phyloP scores from a whole-genome alignment of 2,888 invertebrate genomes.

The Cataglyphis cursor region DNA sequence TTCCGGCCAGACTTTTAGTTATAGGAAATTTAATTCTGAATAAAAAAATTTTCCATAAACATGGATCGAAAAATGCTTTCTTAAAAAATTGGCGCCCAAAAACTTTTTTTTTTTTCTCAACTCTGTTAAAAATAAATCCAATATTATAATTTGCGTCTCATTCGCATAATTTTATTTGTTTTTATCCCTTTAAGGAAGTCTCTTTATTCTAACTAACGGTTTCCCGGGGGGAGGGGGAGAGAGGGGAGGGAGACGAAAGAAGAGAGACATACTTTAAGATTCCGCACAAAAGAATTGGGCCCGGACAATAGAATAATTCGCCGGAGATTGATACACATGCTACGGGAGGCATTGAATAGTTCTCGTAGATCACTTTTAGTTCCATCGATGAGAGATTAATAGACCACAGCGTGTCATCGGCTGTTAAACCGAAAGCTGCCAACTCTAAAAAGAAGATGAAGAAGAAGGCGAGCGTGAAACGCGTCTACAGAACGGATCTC shows the following conservation, averaged over 20 bases:
- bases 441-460: slow-evolving; percentile 42
- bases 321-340: slow-evolving; percentile 38
- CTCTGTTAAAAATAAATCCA: neutral
- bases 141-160: neutral
- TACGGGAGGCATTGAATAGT: slow-evolving; percentile 25
- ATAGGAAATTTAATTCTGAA: too few relatives aligned
- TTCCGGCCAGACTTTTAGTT: too few relatives aligned
- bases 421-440: slow-evolving; percentile 27
- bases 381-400: slow-evolving; percentile 47
- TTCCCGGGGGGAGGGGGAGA: neutral
- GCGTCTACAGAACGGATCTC: slow-evolving; percentile 64
- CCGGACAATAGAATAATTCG: slow-evolving; percentile 6
- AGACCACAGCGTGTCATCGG: slow-evolving; percentile 46
- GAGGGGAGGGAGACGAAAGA: neutral
- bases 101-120: neutral
- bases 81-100: too few relatives aligned
- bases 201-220: neutral
- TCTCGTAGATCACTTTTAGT: slow-evolving; percentile 15
- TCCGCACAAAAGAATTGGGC: slow-evolving; percentile 9
- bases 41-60: too few relatives aligned
- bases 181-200: neutral
- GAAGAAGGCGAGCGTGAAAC: slow-evolving; percentile 67
- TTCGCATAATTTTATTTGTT: neutral
- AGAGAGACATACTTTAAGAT: neutral
- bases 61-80: too few relatives aligned